phyloP scores from a whole-genome alignment of 2,888 invertebrate species.

The Suillia variegata region DNA sequence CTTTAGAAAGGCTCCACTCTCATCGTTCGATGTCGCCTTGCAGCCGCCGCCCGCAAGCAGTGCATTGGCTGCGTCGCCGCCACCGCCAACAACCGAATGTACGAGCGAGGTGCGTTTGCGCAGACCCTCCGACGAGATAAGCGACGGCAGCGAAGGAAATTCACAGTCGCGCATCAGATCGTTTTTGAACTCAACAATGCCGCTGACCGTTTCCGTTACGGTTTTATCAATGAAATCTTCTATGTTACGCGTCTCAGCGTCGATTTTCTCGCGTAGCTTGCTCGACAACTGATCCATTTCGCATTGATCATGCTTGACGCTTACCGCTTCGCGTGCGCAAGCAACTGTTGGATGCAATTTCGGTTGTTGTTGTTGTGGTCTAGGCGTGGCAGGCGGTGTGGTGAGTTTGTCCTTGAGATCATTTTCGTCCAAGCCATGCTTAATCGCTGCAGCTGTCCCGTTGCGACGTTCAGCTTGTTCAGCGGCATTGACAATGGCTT shows the following conservation, averaged over 20 bases:
- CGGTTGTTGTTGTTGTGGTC: conserved; percentile 27
- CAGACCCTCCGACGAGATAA: conserved; percentile 27
- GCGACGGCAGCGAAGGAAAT: conserved; percentile 36
- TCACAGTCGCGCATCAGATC: conserved; percentile 60
- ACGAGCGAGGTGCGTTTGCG: conserved; percentile 54
- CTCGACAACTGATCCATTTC: conserved; percentile 61
- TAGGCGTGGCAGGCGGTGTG: conserved; percentile 5
- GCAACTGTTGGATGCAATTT: conserved; percentile 24
- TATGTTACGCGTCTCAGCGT: conserved; percentile 60
- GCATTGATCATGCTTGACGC: conserved; percentile 58
- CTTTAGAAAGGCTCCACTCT: conserved; percentile 52
- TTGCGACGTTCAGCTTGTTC: no score
- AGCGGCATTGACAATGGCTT: not conserved
- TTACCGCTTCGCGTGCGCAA: conserved; percentile 54
- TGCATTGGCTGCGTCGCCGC: conserved; percentile 26
- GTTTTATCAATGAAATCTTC: conserved; percentile 63
- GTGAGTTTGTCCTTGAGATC: conserved; percentile 19
- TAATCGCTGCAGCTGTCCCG: conserved; percentile 8
- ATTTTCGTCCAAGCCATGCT: conserved; percentile 10
- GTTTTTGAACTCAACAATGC: conserved; percentile 61
- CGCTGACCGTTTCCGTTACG: conserved; percentile 59
- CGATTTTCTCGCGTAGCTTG: conserved; percentile 59
- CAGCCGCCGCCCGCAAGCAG: conserved; percentile 32
- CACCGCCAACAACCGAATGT: conserved; percentile 2
- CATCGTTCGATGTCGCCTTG: conserved; percentile 32